Conservation (phyloP, 2,113 vertebrate genomes). For the Perca fluviatilis region DNA sequence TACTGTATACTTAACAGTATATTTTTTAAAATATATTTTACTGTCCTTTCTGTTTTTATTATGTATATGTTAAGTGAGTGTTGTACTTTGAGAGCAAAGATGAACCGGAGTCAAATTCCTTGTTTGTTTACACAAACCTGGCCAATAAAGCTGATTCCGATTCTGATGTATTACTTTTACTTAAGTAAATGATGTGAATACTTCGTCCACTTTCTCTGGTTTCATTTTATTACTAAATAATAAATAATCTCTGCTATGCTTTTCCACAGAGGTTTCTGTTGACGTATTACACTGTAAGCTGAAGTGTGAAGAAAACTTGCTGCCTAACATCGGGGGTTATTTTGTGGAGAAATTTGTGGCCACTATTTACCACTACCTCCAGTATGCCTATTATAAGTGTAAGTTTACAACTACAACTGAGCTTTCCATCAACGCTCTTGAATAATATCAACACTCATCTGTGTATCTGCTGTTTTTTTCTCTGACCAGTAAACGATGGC, state of each 20-base stretch:
- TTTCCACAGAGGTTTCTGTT: constrained; percentile 84
- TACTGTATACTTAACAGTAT: too few relatives aligned
- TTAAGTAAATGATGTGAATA: neutral
- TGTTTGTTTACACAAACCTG: too few relatives aligned
- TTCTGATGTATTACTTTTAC: neutral
- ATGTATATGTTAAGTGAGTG: too few relatives aligned
- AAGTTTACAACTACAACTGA: constrained; percentile 64
- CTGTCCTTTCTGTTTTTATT: too few relatives aligned
- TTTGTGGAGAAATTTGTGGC: constrained; percentile 92
- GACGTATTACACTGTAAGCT: constrained; percentile 88
- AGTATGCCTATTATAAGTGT: constrained; percentile 93
- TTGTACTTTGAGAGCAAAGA: too few relatives aligned
- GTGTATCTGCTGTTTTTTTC: neutral
- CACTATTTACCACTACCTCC: constrained; percentile 93
- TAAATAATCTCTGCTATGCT: constrained; percentile 1
- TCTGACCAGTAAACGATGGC: constrained; percentile 86
- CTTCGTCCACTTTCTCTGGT: neutral
- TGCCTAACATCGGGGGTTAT: constrained; percentile 89
- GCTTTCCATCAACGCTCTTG: neutral
- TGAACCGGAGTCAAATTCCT: too few relatives aligned
- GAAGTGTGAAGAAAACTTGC: constrained; percentile 88
- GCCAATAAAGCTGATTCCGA: too few relatives aligned
- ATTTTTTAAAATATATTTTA: too few relatives aligned
- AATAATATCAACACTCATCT: neutral
- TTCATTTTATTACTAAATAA: neutral